Evolutionary conservation across 2,113 vertebrate genomes (phyloP).

Genomic region (Oenanthe oenanthe): DNA sequence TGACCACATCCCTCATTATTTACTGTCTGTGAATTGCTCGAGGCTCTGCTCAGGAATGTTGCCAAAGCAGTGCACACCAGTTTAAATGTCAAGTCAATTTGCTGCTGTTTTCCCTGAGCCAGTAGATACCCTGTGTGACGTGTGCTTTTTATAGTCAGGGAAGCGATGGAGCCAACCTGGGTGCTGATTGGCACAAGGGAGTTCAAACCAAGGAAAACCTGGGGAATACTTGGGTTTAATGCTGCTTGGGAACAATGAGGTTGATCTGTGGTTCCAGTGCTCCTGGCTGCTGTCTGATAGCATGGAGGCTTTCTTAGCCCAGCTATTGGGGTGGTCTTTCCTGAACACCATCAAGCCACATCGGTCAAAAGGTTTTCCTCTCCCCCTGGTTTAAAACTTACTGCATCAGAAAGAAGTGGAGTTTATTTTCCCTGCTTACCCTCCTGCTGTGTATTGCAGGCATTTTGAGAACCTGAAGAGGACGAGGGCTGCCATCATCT

Average conservation of each 20-base stretch:
- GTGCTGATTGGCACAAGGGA: rapidly evolving
- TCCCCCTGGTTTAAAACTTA: neutral
- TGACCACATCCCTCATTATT: neutral
- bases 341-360: neutral
- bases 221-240: neutral
- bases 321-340: neutral
- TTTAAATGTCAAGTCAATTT: conserved; percentile 39
- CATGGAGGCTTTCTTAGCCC: neutral
- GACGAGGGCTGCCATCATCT: conserved; percentile 78
- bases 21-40: neutral
- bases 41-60: neutral
- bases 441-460: conserved; percentile 59
- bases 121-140: rapidly evolving
- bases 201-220: neutral
- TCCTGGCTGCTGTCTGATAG: neutral
- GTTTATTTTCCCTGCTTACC: neutral
- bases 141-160: neutral
- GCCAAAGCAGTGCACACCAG: neutral
- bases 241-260: neutral
- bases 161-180: neutral
- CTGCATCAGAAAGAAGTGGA: rapidly evolving
- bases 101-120: neutral
- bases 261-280: neutral
- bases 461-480: conserved; percentile 80
- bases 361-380: neutral